Conservation (phyloP, 2,888 invertebrate species). For the Lasioglossum lativentre region DNA sequence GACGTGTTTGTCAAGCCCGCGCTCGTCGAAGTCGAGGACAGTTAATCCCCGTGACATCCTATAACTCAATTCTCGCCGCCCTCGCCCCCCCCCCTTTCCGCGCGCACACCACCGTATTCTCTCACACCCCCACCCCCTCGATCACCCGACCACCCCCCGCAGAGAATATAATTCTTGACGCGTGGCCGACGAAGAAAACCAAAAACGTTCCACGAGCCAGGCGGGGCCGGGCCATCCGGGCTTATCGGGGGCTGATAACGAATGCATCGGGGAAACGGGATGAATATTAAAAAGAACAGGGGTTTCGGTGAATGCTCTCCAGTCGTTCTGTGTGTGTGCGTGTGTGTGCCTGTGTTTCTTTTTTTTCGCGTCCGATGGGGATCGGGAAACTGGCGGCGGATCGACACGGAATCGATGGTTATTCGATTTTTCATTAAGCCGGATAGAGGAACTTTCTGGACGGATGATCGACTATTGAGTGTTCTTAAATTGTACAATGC, state of each 20-base stretch:
- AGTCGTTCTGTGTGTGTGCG: background rate
- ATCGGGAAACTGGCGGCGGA: background rate
- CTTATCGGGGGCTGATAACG: conserved; percentile 49
- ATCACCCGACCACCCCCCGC: background rate
- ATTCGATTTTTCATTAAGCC: conserved; percentile 8
- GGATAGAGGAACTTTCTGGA: background rate
- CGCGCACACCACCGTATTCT: background rate
- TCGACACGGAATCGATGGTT: background rate
- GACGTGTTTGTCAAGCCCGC: conserved; percentile 66
- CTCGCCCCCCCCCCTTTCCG: background rate
- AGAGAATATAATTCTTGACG: conserved; percentile 54
- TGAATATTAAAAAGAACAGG: conserved; percentile 42
- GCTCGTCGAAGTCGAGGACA: conserved; percentile 61
- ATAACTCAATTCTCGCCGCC: conserved; percentile 67
- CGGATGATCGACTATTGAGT: background rate
- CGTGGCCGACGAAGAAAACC: conserved; percentile 52
- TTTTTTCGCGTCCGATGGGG: background rate
- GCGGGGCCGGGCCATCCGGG: background rate
- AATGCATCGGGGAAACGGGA: conserved; percentile 36
- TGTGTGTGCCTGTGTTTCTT: background rate
- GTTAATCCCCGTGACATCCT: conserved; percentile 71
- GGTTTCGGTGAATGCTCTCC: background rate
- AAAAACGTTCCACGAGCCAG: conserved; percentile 31
- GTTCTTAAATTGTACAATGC: background rate
- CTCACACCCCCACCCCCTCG: background rate